These are phyloP conservation scores for Machimus atricapillus DNA, from an alignment of 2,888 invertebrate species.

Conservation along the genomic window DNA sequence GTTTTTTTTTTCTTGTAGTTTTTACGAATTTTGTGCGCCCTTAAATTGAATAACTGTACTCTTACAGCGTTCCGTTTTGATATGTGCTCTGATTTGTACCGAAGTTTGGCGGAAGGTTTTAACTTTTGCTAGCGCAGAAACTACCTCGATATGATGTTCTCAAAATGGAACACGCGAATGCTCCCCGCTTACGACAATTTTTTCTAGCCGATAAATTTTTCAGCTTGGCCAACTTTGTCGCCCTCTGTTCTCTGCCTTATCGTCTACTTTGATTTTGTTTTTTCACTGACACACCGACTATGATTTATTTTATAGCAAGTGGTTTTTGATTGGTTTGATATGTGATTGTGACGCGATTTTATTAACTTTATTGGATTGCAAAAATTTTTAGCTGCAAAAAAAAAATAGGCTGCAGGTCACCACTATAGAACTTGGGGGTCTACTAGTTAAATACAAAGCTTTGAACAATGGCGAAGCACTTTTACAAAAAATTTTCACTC, in stretches of 20 bases:
- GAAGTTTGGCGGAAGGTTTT: not conserved
- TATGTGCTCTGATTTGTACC: conserved; percentile 22
- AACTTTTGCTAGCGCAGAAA: not conserved
- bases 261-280: not conserved
- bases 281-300: not conserved
- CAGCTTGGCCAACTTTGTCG: not conserved
- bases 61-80: not conserved
- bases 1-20: not conserved
- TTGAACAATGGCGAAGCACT: conserved; percentile 26
- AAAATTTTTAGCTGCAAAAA: not conserved
- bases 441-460: not conserved
- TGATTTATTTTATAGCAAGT: not conserved
- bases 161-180: not conserved
- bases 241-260: not conserved
- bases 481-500: not conserved
- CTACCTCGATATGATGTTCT: not conserved
- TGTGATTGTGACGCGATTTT: not conserved
- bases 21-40: not conserved
- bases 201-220: not conserved
- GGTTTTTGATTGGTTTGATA: not conserved
- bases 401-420: not conserved
- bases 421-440: not conserved
- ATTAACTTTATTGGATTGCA: not conserved
- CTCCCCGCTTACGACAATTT: not conserved
- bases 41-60: not conserved